A percentile compares a stretch with the other conserved stretches of the same genome.
Evolutionary conservation across 2,113 vertebrate species (phyloP).

Genomic region (Prinia subflava): DNA sequence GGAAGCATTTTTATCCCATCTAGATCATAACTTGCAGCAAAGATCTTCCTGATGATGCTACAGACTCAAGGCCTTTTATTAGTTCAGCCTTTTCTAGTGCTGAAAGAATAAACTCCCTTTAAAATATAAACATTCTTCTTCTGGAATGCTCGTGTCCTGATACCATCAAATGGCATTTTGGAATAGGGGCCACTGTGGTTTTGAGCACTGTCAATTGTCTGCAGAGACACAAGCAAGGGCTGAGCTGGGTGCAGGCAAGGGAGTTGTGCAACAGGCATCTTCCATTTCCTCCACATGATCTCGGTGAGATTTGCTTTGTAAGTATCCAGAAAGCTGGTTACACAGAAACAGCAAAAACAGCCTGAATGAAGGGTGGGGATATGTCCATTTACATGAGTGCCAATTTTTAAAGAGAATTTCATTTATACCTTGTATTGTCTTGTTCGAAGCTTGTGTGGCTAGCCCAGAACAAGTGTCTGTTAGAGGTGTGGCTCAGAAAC

Average conservation of each 20-base stretch:
- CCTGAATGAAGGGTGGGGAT: background rate
- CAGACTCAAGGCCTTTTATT: background rate
- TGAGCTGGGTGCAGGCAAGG: background rate
- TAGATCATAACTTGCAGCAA: background rate
- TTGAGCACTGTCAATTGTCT: conserved; percentile 13
- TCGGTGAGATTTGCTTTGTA: background rate
- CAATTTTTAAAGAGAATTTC: background rate
- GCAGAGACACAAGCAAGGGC: background rate
- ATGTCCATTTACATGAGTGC: background rate
- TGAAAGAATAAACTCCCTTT: background rate
- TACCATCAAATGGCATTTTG: conserved; percentile 9
- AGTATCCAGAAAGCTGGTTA: background rate
- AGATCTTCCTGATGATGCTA: background rate
- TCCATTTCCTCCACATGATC: background rate
- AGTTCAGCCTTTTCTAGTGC: background rate
- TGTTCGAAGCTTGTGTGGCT: background rate
- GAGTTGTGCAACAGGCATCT: background rate
- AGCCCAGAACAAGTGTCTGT: background rate
- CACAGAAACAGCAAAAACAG: background rate
- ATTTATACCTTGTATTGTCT: background rate
- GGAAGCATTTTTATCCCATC: background rate
- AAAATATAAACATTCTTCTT: background rate
- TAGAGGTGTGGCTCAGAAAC: background rate
- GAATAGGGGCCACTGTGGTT: background rate
- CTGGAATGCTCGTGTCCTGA: background rate